Conservation (phyloP, 2,113 vertebrate genomes). For the Myrmophylax atrothorax region DNA sequence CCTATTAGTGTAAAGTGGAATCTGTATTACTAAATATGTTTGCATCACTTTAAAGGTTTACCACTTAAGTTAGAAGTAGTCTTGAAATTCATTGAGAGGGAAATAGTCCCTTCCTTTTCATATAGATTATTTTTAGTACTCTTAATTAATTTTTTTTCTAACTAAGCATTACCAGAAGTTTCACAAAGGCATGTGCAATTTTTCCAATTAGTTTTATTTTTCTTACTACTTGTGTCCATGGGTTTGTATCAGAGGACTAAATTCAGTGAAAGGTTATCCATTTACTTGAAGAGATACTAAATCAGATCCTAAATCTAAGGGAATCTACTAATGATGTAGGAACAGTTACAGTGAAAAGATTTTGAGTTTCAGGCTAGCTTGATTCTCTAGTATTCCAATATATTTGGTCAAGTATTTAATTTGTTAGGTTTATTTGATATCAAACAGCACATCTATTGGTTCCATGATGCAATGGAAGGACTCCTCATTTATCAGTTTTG, state of each 20-base stretch:
- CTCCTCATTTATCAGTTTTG: neutral
- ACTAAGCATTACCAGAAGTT: neutral
- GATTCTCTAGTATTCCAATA: neutral
- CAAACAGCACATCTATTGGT: neutral
- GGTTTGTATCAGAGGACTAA: neutral
- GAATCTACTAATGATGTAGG: neutral
- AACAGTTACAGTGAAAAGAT: neutral
- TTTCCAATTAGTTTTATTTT: neutral
- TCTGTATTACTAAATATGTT: neutral
- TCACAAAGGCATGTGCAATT: neutral
- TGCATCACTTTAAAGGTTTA: constrained; percentile 8
- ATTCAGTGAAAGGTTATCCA: neutral
- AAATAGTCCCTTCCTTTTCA: neutral
- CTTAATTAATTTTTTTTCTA: neutral
- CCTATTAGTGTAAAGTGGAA: constrained; percentile 52
- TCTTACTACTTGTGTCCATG: neutral
- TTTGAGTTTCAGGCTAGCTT: neutral
- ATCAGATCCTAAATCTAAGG: neutral
- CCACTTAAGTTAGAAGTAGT: neutral
- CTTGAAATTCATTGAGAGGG: neutral
- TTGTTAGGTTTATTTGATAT: neutral
- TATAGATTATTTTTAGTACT: neutral
- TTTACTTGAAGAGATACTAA: neutral
- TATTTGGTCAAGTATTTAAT: neutral
- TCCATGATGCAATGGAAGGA: neutral